Evolutionary conservation across 2,888 invertebrate species (phyloP), one percentile per base, ranked within the genome.

Genomic region (Branchellion lobata): DNA sequence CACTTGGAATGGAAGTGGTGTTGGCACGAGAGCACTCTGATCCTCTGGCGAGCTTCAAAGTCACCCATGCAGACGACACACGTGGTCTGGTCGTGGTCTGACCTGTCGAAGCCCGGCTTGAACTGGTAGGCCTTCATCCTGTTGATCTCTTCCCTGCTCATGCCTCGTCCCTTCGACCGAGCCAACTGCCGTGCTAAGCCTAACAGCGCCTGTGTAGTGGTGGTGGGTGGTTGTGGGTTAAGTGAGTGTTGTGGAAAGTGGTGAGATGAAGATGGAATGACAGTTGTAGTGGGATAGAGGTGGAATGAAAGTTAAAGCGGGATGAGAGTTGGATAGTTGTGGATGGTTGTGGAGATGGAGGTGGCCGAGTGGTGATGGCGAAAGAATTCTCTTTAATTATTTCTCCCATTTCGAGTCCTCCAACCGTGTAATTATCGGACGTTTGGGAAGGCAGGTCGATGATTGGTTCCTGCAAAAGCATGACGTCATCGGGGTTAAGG

Each of bases 1-100:
- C 79, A 79, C 47, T 75, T 79, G 34, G 79, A 79, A 31, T 79
- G 79, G 79, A 79, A 79, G 36, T 79, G 75, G 53, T 79, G 79
- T 57, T 79, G 57, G 51, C 79, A 79, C 47, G 57, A 53, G 8
- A 79, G 57, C n/a, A 75, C 68, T 29, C 79, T 53, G 40, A 79
- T 74, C 29, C 57, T 57, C 75, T 79, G 79, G 18, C 75, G 53
- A 36, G 34, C 40, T 68, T 79, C 79, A 47, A 79, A 79, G 74
- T 79, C 79, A 31, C 36, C 47, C 79, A 79, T 79, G 79, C 79
- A 79, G 1, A 79, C 51, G 21, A 79, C 79, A 33, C 79, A 79
- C 31, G 27, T 75, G 68, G 75, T 79, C 40, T 72, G 40, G 11
- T 51, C 75, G 21, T 69, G 31, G 47, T n/a, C 73, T n/a, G 79